phyloP scores from a whole-genome alignment of 2,888 invertebrate species.

The Aphodius sticticus region DNA sequence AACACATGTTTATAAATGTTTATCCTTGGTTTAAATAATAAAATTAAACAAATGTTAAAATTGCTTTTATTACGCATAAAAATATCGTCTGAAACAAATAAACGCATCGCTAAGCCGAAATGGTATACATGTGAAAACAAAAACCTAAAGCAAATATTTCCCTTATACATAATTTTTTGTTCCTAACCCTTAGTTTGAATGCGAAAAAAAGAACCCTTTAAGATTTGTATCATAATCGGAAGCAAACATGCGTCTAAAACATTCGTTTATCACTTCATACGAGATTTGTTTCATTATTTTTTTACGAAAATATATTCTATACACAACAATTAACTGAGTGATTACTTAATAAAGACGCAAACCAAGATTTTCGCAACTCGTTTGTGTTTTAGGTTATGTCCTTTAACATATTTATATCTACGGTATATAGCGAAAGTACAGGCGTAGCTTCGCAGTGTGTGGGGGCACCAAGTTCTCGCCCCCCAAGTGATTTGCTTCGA shows the following conservation, averaged over 20 bases:
- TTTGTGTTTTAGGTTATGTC: not conserved
- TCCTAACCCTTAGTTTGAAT: not conserved
- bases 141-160: not conserved
- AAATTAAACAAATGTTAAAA: not conserved
- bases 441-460: not conserved
- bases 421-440: not conserved
- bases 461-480: not conserved
- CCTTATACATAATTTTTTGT: not conserved
- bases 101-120: not conserved
- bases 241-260: not conserved
- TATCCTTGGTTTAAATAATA: too few relatives aligned
- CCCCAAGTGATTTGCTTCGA: not conserved
- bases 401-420: not conserved
- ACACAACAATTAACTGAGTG: not conserved
- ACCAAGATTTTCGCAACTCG: not conserved
- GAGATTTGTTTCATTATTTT: not conserved
- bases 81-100: not conserved
- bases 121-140: not conserved
- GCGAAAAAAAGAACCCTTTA: not conserved
- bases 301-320: conserved; percentile 4
- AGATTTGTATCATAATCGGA: not conserved
- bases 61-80: not conserved
- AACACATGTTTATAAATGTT: too few relatives aligned
- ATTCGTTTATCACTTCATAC: not conserved
- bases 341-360: not conserved